A percentile compares a stretch with the other conserved stretches of the same genome.
These are phyloP conservation scores for Octopus sinensis DNA, from an alignment of 1,140 invertebrate species.

Conservation along the genomic window DNA sequence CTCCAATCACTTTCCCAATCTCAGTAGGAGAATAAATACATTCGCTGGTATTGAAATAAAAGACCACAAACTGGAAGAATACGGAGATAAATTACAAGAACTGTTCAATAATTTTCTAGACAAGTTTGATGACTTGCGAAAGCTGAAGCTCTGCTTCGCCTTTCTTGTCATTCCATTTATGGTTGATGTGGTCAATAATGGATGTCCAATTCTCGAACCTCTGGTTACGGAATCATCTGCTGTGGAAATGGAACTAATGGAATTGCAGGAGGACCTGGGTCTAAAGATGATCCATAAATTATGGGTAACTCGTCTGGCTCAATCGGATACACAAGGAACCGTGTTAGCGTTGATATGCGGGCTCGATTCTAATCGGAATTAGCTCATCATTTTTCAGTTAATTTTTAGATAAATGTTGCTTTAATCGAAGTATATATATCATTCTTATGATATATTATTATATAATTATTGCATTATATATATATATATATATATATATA, in stretches of 20 bases:
- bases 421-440: no score
- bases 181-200: slow-evolving; percentile 1
- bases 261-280: not conserved
- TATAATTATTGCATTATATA: no score
- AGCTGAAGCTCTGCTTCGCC: not conserved
- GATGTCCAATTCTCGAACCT: not conserved
- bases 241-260: slow-evolving; percentile 4
- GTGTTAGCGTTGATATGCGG: no score
- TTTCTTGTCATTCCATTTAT: not conserved
- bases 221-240: not conserved
- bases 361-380: no score
- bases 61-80: not conserved
- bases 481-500: no score
- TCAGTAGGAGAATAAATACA: not conserved
- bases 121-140: not conserved
- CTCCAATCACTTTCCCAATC: not conserved
- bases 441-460: no score
- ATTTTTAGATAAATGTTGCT: no score
- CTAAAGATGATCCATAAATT: not conserved
- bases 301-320: no score
- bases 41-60: not conserved
- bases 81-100: not conserved
- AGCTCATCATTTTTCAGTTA: no score
- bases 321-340: no score
- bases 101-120: not conserved